A percentile compares a stretch with the other conserved stretches of the same genome.
phyloP scores from a whole-genome alignment of 1,140 invertebrate species.

The Sminthurides bifidus region DNA sequence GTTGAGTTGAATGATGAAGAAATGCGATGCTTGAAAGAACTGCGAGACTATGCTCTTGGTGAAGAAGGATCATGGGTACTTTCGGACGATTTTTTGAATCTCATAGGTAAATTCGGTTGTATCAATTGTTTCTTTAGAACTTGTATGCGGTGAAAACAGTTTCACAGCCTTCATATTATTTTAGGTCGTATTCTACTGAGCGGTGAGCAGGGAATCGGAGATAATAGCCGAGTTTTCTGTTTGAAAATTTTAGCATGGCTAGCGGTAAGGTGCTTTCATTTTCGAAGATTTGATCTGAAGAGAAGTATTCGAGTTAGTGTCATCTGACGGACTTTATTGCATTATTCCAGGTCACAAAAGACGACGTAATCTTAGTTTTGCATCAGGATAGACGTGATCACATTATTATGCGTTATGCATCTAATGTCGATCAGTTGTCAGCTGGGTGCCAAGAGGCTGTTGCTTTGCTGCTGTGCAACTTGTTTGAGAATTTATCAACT shows the following conservation, averaged over 20 bases:
- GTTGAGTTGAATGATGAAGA: slow-evolving; percentile 34
- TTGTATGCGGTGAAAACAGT: too few species aligned
- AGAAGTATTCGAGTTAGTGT: slow-evolving; percentile 12
- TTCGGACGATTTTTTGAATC: slow-evolving; percentile 70
- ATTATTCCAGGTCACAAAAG: slow-evolving; percentile 42
- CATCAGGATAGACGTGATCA: slow-evolving; percentile 83
- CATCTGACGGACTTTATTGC: slow-evolving; percentile 4
- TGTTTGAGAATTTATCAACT: slow-evolving; percentile 76
- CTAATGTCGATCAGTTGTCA: slow-evolving; percentile 65
- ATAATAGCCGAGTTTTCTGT: slow-evolving; percentile 28
- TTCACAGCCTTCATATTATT: too few species aligned
- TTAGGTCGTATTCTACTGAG: slow-evolving; percentile 22
- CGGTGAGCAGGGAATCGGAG: slow-evolving; percentile 23
- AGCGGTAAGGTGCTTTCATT: slow-evolving; percentile 15
- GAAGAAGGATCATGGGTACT: slow-evolving; percentile 55
- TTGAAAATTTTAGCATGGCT: slow-evolving; percentile 31
- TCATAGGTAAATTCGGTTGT: slow-evolving; percentile 48
- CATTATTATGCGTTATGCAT: slow-evolving; percentile 77
- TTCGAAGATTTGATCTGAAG: slow-evolving; percentile 5
- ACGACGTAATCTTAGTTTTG: slow-evolving; percentile 76
- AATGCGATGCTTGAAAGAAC: slow-evolving; percentile 42
- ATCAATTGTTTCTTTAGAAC: not conserved
- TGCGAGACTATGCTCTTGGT: slow-evolving; percentile 72
- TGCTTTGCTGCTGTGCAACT: slow-evolving; percentile 52
- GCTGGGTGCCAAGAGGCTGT: slow-evolving; percentile 26